Evolutionary conservation across 2,888 invertebrate genomes (phyloP).

Genomic region (Achlya flavicornis): DNA sequence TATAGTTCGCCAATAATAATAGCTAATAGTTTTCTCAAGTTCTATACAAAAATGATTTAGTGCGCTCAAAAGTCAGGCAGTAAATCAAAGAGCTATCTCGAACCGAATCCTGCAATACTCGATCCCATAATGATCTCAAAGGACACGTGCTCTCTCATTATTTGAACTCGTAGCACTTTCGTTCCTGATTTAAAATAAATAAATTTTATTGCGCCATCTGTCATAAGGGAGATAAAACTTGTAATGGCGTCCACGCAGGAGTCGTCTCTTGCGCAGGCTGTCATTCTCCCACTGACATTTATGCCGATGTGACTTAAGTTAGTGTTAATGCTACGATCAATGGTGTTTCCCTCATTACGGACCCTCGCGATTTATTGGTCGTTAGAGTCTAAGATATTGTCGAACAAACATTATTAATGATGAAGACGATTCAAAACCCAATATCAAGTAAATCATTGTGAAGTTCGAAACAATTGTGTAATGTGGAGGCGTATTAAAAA

Average conservation of each 20-base stretch:
- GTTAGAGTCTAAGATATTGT: constrained; percentile 63
- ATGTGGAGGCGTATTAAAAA: too few relatives aligned
- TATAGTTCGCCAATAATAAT: constrained; percentile 78
- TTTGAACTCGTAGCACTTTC: constrained; percentile 58
- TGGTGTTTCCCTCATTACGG: constrained; percentile 70
- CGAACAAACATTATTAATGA: constrained; percentile 36
- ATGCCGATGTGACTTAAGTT: constrained; percentile 67
- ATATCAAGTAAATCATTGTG: not conserved
- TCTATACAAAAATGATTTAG: constrained; percentile 80
- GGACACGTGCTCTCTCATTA: constrained; percentile 80
- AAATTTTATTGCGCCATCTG: constrained; percentile 80
- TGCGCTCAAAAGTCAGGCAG: constrained; percentile 76
- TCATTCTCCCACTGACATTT: constrained; percentile 72
- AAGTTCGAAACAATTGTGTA: too few relatives aligned
- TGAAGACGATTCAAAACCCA: constrained; percentile 37
- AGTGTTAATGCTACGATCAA: constrained; percentile 64
- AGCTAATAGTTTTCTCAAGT: constrained; percentile 82
- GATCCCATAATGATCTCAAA: constrained; percentile 62
- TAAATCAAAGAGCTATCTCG: constrained; percentile 77
- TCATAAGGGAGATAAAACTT: constrained; percentile 75
- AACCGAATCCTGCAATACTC: constrained; percentile 59
- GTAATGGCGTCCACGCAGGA: constrained; percentile 67
- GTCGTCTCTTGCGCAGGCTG: constrained; percentile 55
- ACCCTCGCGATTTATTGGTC: constrained; percentile 64
- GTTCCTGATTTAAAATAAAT: constrained; percentile 78